Conservation (phyloP, 2,888 invertebrate species). For the Drosophila subsilvestris region DNA sequence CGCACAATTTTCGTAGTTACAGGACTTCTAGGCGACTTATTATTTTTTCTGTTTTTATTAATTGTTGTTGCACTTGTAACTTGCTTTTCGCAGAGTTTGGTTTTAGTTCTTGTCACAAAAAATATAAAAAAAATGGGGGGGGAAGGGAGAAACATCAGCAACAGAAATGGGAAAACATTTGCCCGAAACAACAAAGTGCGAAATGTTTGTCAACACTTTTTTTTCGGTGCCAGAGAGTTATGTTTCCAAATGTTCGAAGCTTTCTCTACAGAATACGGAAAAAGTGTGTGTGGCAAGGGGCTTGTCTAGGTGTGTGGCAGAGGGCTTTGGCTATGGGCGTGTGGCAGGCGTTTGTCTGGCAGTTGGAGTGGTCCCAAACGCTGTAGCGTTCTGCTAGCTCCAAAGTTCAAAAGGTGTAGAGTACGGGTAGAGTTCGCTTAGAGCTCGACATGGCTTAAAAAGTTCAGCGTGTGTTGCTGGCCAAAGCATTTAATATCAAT, state of each 20-base stretch:
- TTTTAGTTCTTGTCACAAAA: conserved; percentile 45
- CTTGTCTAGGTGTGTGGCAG: too few species aligned
- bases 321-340: neutral
- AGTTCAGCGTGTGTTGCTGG: neutral
- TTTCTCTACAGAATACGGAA: neutral
- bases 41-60: conserved; percentile 62
- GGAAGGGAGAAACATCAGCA: conserved; percentile 30
- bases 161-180: conserved; percentile 27
- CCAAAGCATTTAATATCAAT: conserved; percentile 33
- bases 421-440: conserved; percentile 13
- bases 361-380: neutral
- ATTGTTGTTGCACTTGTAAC: conserved; percentile 61
- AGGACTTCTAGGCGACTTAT: conserved; percentile 30
- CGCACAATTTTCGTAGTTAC: conserved; percentile 14
- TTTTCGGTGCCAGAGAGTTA: conserved; percentile 22
- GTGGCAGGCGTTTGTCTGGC: conserved; percentile 1
- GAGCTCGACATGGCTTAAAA: conserved; percentile 13
- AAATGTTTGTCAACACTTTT: conserved; percentile 51
- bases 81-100: conserved; percentile 39
- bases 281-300: too few species aligned
- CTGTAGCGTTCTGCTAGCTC: neutral
- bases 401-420: conserved; percentile 24
- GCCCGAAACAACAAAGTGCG: conserved; percentile 30
- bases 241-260: conserved; percentile 27
- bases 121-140: neutral